Evolutionary conservation across 2,797 vertebrate species (phyloP), one percentile per base, ranked within the genome.

Genomic region (Psittacula derbiana): DNA sequence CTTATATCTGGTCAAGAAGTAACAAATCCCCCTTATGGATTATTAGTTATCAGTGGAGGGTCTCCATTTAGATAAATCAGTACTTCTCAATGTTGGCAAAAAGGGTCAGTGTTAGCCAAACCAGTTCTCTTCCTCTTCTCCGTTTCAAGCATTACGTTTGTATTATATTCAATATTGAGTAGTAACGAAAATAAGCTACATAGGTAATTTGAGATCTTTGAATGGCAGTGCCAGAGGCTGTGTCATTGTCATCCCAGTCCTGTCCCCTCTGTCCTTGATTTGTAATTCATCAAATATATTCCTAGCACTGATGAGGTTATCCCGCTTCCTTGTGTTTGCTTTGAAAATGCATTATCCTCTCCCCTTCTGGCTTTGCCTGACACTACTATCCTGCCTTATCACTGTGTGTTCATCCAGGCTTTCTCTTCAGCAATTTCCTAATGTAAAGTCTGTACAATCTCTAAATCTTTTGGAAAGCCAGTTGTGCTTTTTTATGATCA

Each of bases 31-130:
- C 99, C 99, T 6, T 97, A 86, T 46, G 97, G 98, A 74, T 84
- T 99, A 40, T 99, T 99, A 96, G 71, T 97, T 79, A 98, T 99
- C 40, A 90, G 99, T 88, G 94, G 92, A 67, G 11, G 67, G 28
- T 44, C 84, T 88, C 36, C 21, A 15, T 27, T 65, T 58, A 61
- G 53, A 27, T 58, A 58, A 79, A 69, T 2, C 21, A 38, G 24
- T 43, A 6, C 21, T 16, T 80, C 31, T 86, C 23, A 61, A 0
- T 24, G 12, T 36, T 73, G 64, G 16, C 30, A 69, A 69, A 80
- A 80, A 55, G 19, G 11, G 4, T 65, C 28, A 36, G 1, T 3
- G 1, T 21, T 38, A 61, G 41, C 20, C 57, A 46, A 88, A 73
- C 2, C 17, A 7, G 40, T 74, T 25, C 12, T 25, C 20, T 70